Base-by-base conservation (phyloP, 2,888 invertebrate genomes). In the Steinernema hermaphroditum region DNA sequence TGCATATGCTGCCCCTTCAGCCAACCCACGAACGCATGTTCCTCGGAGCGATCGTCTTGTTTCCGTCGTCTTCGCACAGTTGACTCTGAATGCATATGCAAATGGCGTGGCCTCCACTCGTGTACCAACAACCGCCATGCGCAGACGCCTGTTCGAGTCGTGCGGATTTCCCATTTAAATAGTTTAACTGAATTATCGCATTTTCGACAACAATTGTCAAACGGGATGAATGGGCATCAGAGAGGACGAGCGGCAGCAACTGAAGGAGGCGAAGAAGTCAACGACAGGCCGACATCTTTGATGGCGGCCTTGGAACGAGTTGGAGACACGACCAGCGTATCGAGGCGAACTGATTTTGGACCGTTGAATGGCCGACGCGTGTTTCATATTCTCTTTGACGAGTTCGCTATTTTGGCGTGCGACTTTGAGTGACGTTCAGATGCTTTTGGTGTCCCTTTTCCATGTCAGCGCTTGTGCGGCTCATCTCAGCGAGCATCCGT, bases 371-470 rank as follows among this genome's bases (percentile, higher is more conserved):
- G 29, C 27, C 32, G 29, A 32, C 62, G 62, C 62, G 62, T 62
- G 62, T 62, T 62, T 62, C 62, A 62, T 62, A 62, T 62, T 62
- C 62, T 62, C 27, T 62, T 62, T 62, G 62, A 62, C 34, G 62
- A 27, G 12, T 62, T 14, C 62, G 32, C 62, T 62, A 29, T 62
- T 62, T 62, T 32, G 32, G 62, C 32, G 62, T 4, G 62, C 32
- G 62, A 27, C 14, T 32, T 62, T 62, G 62, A 62, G 62, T 62
- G 62, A 62, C 62, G 27, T 62, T 32, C 27, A 62, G 32, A 62
- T 16, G 62, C 62, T 62, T 62, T 29, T n/a, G 32, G 62, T 32
- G 62, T 62, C 62, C 16, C 29, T 62, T 62, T 62, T 29, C 32
- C 32, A 62, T 62, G 62, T 62, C 62, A 62, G 62, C 62, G 37